Conservation (phyloP, 2,888 invertebrate species). For the Oligia latruncula region DNA sequence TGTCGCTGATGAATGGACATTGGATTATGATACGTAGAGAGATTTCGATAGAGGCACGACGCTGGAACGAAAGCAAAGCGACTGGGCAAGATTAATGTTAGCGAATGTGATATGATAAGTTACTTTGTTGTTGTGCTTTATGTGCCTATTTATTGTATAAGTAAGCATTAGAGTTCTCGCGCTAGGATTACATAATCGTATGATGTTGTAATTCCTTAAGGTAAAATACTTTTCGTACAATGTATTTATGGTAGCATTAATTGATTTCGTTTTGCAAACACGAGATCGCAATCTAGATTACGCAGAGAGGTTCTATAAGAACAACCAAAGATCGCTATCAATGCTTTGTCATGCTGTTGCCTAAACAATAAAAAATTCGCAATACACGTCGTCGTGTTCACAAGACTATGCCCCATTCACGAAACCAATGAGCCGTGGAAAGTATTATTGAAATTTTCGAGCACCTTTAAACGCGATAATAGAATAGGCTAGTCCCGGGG, state of each 20-base stretch:
- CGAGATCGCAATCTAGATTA: conserved; percentile 55
- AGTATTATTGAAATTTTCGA: conserved; percentile 83
- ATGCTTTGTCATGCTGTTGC: conserved; percentile 64
- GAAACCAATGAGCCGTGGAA: conserved; percentile 83
- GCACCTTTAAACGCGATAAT: conserved; percentile 77
- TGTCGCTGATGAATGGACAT: conserved; percentile 86
- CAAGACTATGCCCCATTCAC: conserved; percentile 73
- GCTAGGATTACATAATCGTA: conserved; percentile 3
- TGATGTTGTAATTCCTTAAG: not conserved
- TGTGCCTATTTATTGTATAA: conserved; percentile 10
- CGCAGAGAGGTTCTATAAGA: conserved; percentile 38
- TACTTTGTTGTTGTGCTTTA: conserved; percentile 29
- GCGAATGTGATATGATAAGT: conserved; percentile 61
- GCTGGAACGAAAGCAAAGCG: conserved; percentile 70
- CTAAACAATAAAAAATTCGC: conserved; percentile 75
- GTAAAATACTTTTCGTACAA: not conserved
- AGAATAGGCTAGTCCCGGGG: conserved; percentile 76
- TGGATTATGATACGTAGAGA: conserved; percentile 87
- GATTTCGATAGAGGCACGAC: conserved; percentile 75
- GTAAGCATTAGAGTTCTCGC: conserved; percentile 1
- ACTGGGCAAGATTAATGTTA: conserved; percentile 63
- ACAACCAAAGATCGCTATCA: conserved; percentile 71
- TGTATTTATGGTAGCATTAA: conserved; percentile 3
- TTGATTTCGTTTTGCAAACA: conserved; percentile 35
- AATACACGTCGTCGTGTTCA: conserved; percentile 73